phyloP scores from a whole-genome alignment of 2,797 vertebrate genomes.

The Syndactyla subalaris region DNA sequence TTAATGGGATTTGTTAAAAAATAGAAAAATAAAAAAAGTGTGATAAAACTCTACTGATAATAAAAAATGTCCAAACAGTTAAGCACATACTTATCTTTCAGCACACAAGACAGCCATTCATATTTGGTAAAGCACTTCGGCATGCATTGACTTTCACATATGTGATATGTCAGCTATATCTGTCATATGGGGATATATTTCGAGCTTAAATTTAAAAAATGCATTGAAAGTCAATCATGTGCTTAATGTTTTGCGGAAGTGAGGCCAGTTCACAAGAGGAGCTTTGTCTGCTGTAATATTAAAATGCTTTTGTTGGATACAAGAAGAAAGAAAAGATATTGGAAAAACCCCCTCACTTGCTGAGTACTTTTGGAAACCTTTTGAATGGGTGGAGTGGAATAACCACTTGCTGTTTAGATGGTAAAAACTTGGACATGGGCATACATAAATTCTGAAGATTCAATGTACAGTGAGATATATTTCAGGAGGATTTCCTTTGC shows the following conservation, averaged over 20 bases:
- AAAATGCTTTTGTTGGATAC: constrained; percentile 3
- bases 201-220: neutral
- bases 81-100: neutral
- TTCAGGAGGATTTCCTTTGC: constrained; percentile 7
- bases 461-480: neutral
- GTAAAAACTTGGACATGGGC: neutral
- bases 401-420: constrained; percentile 27
- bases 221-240: constrained; percentile 8
- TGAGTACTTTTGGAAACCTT: constrained; percentile 5
- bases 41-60: neutral
- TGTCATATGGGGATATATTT: constrained; percentile 10
- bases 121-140: neutral
- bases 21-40: neutral
- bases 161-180: neutral
- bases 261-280: neutral
- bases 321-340: neutral
- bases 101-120: neutral
- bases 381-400: constrained; percentile 26
- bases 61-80: neutral
- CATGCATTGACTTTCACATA: neutral
- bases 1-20: neutral
- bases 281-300: constrained; percentile 2
- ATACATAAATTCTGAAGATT: neutral
- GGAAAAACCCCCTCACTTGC: neutral
- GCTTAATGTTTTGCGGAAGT: neutral